These are phyloP conservation scores for Labroides dimidiatus DNA, from an alignment of 2,797 vertebrate species.

Conservation along the genomic window DNA sequence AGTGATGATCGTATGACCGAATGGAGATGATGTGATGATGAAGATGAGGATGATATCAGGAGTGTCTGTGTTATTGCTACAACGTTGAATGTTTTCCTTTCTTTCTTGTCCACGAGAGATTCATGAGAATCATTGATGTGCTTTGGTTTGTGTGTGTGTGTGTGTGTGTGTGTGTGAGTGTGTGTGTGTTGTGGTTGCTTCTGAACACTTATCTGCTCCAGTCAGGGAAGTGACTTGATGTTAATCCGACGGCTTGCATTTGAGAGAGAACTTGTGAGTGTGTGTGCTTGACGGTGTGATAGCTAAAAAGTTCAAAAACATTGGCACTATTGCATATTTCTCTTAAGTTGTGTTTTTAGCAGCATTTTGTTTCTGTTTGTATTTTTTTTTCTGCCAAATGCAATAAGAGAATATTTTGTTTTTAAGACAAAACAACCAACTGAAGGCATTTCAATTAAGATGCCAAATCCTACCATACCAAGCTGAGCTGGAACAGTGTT, in stretches of 20 bases:
- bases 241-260: slow-evolving; percentile 78
- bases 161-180: slow-evolving; percentile 19
- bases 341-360: slow-evolving; percentile 83
- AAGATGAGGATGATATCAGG: slow-evolving; percentile 66
- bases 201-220: slow-evolving; percentile 73
- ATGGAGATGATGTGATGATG: slow-evolving; percentile 60
- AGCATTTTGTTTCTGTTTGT: slow-evolving; percentile 71
- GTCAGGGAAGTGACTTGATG: slow-evolving; percentile 78
- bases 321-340: slow-evolving; percentile 86
- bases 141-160: slow-evolving; percentile 38
- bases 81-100: slow-evolving; percentile 72
- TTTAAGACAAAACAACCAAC: slow-evolving; percentile 83
- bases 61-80: slow-evolving; percentile 77
- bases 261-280: slow-evolving; percentile 53
- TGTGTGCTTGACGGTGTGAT: slow-evolving; percentile 62
- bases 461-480: slow-evolving; percentile 86
- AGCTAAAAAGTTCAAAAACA: slow-evolving; percentile 82
- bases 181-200: slow-evolving; percentile 37
- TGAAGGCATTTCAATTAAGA: slow-evolving; percentile 85
- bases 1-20: slow-evolving; percentile 67
- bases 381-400: slow-evolving; percentile 79
- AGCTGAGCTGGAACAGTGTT: slow-evolving; percentile 88
- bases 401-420: slow-evolving; percentile 84
- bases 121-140: slow-evolving; percentile 55
- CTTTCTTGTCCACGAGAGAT: slow-evolving; percentile 76